These are phyloP conservation scores for Serilophus lunatus DNA, from an alignment of 2,113 vertebrate species.

Conservation along the genomic window DNA sequence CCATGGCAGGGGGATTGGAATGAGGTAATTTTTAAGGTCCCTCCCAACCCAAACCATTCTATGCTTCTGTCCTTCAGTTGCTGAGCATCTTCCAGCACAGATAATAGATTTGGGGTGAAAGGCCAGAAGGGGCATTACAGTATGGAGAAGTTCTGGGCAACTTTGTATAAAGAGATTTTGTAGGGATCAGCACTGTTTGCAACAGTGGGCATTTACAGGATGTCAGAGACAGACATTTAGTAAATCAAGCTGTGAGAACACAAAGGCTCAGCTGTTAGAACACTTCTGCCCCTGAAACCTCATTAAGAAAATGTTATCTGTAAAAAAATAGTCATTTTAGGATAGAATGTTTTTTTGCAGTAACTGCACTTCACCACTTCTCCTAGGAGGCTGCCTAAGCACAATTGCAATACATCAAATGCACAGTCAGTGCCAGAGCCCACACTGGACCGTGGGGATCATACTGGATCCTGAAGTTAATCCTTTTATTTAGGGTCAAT, in stretches of 20 bases:
- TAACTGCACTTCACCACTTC: background rate
- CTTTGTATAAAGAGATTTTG: background rate
- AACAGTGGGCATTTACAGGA: background rate
- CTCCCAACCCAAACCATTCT: background rate
- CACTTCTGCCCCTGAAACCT: background rate
- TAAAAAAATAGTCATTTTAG: background rate
- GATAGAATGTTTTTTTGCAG: background rate
- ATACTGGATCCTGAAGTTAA: background rate
- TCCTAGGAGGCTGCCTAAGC: background rate
- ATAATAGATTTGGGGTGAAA: background rate
- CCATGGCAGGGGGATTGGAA: background rate
- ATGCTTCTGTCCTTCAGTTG: background rate
- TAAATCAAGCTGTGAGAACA: background rate
- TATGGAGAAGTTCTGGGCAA: background rate
- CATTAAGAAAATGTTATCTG: background rate
- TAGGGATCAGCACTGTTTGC: background rate
- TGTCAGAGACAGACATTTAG: background rate
- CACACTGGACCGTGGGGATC: background rate
- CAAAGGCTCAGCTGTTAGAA: background rate
- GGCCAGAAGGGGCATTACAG: background rate
- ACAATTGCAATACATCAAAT: background rate
- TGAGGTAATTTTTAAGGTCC: background rate
- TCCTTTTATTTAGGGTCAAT: background rate
- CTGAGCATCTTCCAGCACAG: background rate
- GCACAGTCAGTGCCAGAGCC: background rate